Evolutionary conservation across 2,888 invertebrate species (phyloP).

Genomic region (Syrphus vitripennis): DNA sequence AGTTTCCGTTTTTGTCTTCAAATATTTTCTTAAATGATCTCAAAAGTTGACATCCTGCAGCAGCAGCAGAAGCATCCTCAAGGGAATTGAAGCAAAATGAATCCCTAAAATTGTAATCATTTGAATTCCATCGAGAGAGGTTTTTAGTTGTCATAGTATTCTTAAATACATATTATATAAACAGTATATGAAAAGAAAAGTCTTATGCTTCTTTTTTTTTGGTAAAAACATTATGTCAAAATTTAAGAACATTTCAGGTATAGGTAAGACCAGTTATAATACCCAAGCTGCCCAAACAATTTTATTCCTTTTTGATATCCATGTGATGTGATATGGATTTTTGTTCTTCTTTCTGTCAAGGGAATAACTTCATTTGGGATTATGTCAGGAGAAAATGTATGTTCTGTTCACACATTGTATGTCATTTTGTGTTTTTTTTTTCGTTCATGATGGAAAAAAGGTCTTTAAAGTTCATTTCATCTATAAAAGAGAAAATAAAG

Average conservation of each 20-base stretch:
- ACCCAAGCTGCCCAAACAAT: neutral
- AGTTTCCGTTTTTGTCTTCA: slow-evolving; percentile 39
- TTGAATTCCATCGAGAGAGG: slow-evolving; percentile 50
- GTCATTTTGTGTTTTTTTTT: neutral
- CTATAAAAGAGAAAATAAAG: neutral
- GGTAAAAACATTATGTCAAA: slow-evolving; percentile 11
- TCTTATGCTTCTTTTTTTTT: neutral
- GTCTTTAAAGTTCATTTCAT: neutral
- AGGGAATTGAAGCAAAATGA: slow-evolving; percentile 13
- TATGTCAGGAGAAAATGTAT: slow-evolving; percentile 45
- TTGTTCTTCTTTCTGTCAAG: neutral
- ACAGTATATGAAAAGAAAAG: neutral
- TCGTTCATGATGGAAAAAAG: neutral
- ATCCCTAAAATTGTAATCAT: slow-evolving; percentile 49
- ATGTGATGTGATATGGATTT: neutral
- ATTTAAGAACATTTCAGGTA: slow-evolving; percentile 10
- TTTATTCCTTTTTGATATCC: neutral
- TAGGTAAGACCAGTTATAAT: neutral
- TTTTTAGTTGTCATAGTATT: neutral
- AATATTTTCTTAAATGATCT: slow-evolving; percentile 53
- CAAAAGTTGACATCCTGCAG: slow-evolving; percentile 40
- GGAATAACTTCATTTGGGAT: slow-evolving; percentile 49
- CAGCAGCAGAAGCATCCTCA: no score
- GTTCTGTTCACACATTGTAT: neutral
- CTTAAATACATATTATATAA: neutral